Evolutionary conservation across 2,888 invertebrate genomes (phyloP), one percentile per base, ranked within the genome.

Genomic region (Rotaria sp.): DNA sequence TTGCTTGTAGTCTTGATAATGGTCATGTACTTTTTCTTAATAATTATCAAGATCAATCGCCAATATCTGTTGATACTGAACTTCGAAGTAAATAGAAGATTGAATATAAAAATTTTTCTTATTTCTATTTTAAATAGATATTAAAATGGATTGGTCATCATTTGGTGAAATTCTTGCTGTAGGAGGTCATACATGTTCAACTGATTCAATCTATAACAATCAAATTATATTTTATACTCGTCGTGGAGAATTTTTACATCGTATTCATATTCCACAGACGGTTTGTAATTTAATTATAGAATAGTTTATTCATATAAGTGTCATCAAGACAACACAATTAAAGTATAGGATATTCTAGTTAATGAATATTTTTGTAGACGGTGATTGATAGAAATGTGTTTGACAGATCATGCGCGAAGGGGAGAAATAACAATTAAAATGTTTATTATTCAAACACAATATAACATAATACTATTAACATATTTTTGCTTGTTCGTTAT

Each of bases 131-230:
- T 18, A 67, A 18, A 35, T 88, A 91, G 91, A 90, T 84, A 88
- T 92, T 50, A 90, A 95, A 89, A 95, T 97, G 93, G 97, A 97
- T 92, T 97, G 97, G 97, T 96, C 96, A 87, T 97, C 96, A 91
- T 96, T 96, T 2, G 94, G 96, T 55, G 96, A 96, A 90, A 92
- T 96, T 86, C 92, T 97, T 87, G 97, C 96, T 0, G 96, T 97
- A 0, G 96, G 96, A 84, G 97, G 97, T 1, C 90, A 90, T 87
- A 88, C 89, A 10, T 88, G 90, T 48, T 88, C 89, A 57, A 89
- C 90, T 30, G 90, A 90, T 87, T 88, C 41, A 2, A 85, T n/a
- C 21, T 85, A 80, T 67, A 94, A 93, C 89, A 96, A 96, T 91
- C 92, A 95, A 87, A 93, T 97, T 87, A 95, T 96, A 91, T 96